Base-by-base conservation (phyloP, 2,888 invertebrate species). In the Ischnura elegans region DNA sequence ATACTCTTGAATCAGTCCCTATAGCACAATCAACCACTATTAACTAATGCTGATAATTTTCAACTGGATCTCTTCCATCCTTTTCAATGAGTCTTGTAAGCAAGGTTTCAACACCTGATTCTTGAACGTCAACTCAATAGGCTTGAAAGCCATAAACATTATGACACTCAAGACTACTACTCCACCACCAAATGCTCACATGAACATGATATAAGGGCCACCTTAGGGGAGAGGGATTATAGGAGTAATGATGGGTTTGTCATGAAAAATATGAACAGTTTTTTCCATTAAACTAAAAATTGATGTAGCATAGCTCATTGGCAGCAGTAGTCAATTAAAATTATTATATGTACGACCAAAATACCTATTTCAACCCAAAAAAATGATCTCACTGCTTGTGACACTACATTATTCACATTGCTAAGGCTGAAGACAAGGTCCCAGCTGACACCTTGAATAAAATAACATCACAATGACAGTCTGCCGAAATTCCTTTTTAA, bases 201-300 rank as follows among this genome's bases (percentile, higher is more conserved):
- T 36, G 21, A 90, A 76, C 76, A 36, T 66, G 10, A 42, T 5
- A 36, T n/a, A 66, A 19, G 25, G 61, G 55, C 43, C n/a, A 45
- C 90, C 90, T n/a, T n/a, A 90, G 76, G 76, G 45, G 36, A 86
- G 43, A 42, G 86, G 45, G n/a, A n/a, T 46, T n/a, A 76, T 13
- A 29, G 16, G 13, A 13, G n/a, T 25, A 61, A n/a, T 51, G 51
- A 51, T 19, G 51, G 51, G 51, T 5, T 19, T 5, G 47, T 47
- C n/a, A 47, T 5, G 47, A 47, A 13, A 6, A 19, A 19, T 51
- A 8, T 13, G 51, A 51, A 10, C 6, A 19, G 13, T 5, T 6
- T n/a, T n/a, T n/a, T n/a, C n/a, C n/a, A n/a, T n/a, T n/a, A n/a
- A n/a, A n/a, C n/a, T n/a, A n/a, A n/a, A n/a, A n/a, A n/a, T n/a